These are phyloP conservation scores for Alosa sapidissima DNA, from an alignment of 2,797 vertebrate genomes.

Conservation along the genomic window DNA sequence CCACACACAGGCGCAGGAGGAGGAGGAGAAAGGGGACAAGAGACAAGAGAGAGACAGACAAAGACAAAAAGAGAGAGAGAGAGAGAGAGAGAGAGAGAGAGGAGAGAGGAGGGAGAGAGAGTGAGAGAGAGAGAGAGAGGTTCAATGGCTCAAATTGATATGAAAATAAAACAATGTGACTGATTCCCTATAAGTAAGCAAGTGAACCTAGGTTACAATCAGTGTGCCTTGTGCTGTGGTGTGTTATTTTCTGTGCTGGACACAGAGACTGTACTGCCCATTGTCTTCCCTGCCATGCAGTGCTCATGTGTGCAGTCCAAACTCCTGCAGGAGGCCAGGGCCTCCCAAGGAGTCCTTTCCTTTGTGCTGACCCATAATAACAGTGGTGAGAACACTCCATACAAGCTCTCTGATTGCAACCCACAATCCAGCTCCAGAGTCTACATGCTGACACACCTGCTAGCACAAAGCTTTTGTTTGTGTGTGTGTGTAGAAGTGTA, in stretches of 20 bases:
- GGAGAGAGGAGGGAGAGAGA: slow-evolving; percentile 62
- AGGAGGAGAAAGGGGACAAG: background rate
- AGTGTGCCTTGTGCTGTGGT: background rate
- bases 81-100: slow-evolving; percentile 63
- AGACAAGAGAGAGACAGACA: no score
- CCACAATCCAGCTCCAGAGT: background rate
- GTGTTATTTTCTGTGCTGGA: background rate
- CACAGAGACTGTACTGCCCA: background rate
- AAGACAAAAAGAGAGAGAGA: slow-evolving; percentile 28
- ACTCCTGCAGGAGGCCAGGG: no score
- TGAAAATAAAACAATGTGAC: background rate
- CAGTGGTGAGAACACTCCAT: background rate
- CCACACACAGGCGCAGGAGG: background rate
- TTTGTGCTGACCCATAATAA: background rate
- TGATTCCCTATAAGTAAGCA: background rate
- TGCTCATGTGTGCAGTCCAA: no score
- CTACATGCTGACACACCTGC: background rate
- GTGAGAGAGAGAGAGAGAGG: slow-evolving; percentile 54
- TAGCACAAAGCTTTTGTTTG: background rate
- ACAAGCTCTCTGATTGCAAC: background rate
- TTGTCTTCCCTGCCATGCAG: background rate
- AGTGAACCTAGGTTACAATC: background rate
- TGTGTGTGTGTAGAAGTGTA: background rate
- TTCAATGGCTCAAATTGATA: slow-evolving; percentile 45
- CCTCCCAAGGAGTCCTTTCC: background rate